These are phyloP conservation scores for Chromoteleia sp. DNA, from an alignment of 2,888 invertebrate species.

Conservation along the genomic window DNA sequence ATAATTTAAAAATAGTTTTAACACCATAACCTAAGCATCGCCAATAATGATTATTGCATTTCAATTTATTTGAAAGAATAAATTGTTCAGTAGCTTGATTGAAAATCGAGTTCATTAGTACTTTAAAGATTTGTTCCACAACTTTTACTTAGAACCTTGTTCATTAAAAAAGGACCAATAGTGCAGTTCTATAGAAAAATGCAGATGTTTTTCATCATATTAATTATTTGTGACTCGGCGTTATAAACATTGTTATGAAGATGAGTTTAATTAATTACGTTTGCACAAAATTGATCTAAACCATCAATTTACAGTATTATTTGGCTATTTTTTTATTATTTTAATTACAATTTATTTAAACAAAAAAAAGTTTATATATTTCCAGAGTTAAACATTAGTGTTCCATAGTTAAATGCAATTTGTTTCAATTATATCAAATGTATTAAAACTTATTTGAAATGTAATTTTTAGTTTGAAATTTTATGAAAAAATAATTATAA, in stretches of 20 bases:
- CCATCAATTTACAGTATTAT: background rate
- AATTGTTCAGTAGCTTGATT: slow-evolving; percentile 23
- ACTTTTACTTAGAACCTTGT: slow-evolving; percentile 35
- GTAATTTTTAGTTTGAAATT: background rate
- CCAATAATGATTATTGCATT: slow-evolving; percentile 57
- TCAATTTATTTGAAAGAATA: slow-evolving; percentile 28
- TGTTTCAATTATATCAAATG: background rate
- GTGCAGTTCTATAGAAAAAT: slow-evolving; percentile 1
- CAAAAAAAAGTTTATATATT: no score
- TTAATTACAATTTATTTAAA: no score
- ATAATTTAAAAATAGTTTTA: slow-evolving; percentile 27
- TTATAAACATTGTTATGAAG: slow-evolving; percentile 8
- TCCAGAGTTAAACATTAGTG: no score
- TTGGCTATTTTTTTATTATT: background rate
- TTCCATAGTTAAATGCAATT: no score
- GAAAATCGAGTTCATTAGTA: slow-evolving; percentile 19
- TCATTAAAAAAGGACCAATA: slow-evolving; percentile 8
- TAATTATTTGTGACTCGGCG: background rate
- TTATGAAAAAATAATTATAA: background rate
- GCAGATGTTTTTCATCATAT: slow-evolving; percentile 9
- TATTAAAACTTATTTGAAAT: background rate
- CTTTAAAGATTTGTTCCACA: slow-evolving; percentile 17
- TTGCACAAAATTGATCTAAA: no score
- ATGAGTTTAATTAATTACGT: background rate
- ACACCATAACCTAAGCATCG: slow-evolving; percentile 32